Percentiles rank a stretch among this genome's conserved stretches.
Conservation (phyloP, 2,888 invertebrate genomes). For the Diogma glabrata region DNA sequence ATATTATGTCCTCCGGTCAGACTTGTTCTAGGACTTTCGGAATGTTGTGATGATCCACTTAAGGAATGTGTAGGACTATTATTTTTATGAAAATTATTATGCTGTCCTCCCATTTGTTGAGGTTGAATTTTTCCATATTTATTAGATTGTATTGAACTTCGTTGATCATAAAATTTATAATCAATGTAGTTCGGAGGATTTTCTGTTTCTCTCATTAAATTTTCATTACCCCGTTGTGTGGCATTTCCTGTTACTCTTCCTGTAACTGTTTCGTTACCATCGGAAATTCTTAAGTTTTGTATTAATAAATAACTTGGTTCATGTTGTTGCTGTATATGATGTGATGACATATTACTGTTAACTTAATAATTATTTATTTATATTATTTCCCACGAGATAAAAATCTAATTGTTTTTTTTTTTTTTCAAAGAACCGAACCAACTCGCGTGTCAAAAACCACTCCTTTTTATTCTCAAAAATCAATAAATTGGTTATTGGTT, state of each 20-base stretch:
- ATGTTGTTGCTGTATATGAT: slow-evolving; percentile 10
- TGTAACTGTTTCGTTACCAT: neutral
- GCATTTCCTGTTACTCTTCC: neutral
- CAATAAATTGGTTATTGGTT: neutral
- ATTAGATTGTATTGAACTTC: slow-evolving; percentile 62
- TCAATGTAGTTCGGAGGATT: slow-evolving; percentile 23
- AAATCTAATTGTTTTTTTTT: neutral
- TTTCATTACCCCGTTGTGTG: neutral
- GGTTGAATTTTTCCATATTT: slow-evolving; percentile 68
- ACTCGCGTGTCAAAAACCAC: slow-evolving; percentile 5
- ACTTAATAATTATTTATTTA: neutral
- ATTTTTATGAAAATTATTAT: slow-evolving; percentile 20
- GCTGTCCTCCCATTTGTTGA: slow-evolving; percentile 24
- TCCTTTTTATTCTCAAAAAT: slow-evolving; percentile 4
- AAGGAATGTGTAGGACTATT: slow-evolving; percentile 48
- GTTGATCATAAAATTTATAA: slow-evolving; percentile 54
- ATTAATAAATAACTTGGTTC: slow-evolving; percentile 7
- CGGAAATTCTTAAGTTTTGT: neutral
- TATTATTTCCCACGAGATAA: neutral
- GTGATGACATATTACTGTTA: slow-evolving; percentile 5
- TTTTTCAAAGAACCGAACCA: neutral
- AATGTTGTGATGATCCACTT: slow-evolving; percentile 46
- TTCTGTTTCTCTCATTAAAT: neutral
- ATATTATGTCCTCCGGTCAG: slow-evolving; percentile 28
- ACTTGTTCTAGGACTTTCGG: slow-evolving; percentile 35